These are phyloP conservation scores for Menidia beryllina DNA, from an alignment of 2,113 vertebrate species.

Conservation along the genomic window DNA sequence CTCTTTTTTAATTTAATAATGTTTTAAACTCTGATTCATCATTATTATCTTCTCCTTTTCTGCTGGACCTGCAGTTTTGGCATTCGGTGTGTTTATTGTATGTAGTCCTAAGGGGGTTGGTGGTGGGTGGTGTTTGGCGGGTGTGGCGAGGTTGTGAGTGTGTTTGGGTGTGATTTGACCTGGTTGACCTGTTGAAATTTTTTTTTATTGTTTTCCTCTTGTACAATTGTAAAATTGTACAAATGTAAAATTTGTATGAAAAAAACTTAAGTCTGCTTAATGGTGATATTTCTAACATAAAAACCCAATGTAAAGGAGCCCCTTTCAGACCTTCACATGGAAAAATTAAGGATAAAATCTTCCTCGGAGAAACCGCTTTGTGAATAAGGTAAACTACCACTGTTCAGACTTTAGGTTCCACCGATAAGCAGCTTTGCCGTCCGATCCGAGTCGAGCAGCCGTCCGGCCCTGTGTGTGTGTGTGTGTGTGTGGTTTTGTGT, in stretches of 20 bases:
- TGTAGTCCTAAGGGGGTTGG: too few species aligned
- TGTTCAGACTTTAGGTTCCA: not conserved
- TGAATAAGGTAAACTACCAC: fast-evolving
- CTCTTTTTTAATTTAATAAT: too few species aligned
- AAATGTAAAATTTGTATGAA: not conserved
- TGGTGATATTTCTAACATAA: not conserved
- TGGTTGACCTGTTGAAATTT: too few species aligned
- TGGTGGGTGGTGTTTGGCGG: too few species aligned
- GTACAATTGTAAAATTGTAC: not conserved
- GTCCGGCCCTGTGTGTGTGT: not conserved
- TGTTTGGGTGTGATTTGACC: too few species aligned
- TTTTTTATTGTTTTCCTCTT: too few species aligned
- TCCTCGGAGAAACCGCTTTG: constrained; percentile 10
- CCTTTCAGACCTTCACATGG: constrained; percentile 1
- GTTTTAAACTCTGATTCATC: too few species aligned
- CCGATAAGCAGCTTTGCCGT: not conserved
- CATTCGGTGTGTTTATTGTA: too few species aligned
- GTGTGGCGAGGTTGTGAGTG: too few species aligned
- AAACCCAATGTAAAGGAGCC: not conserved
- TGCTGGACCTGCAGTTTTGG: too few species aligned
- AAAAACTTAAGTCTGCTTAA: too few species aligned
- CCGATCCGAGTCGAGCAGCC: constrained; percentile 10
- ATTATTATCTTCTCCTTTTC: too few species aligned
- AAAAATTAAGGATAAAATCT: not conserved
- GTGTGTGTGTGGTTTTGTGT: not conserved